phyloP scores from a whole-genome alignment of 2,797 vertebrate species.

The Buceros bicornis region DNA sequence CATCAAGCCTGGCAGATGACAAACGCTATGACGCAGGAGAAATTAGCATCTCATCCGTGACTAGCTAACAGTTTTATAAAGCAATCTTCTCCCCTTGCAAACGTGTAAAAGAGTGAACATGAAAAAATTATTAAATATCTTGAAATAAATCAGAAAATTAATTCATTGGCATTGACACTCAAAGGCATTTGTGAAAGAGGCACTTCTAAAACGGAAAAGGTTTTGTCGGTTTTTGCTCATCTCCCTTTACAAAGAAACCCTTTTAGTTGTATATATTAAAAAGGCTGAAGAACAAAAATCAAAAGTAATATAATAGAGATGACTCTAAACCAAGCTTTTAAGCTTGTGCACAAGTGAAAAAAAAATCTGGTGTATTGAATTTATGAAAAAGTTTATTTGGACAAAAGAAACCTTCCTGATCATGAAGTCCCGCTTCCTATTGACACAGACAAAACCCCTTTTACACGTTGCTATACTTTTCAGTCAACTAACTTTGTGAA shows the following conservation, averaged over 20 bases:
- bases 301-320: neutral
- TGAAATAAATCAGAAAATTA: neutral
- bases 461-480: accelerated
- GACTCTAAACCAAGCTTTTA: neutral
- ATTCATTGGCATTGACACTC: neutral
- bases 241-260: neutral
- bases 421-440: neutral
- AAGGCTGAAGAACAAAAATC: neutral
- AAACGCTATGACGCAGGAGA: neutral
- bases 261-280: neutral
- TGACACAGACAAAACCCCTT: neutral
- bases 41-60: neutral
- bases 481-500: neutral
- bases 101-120: neutral
- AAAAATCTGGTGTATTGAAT: neutral
- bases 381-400: neutral
- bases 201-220: neutral
- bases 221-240: neutral
- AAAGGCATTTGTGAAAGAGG: neutral
- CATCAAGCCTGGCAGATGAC: neutral
- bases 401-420: neutral
- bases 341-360: neutral
- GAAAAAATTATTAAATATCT: neutral
- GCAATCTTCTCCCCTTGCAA: neutral
- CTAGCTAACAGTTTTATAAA: neutral